phyloP scores from a whole-genome alignment of 2,113 vertebrate genomes.

The Gopherus evgoodei region DNA sequence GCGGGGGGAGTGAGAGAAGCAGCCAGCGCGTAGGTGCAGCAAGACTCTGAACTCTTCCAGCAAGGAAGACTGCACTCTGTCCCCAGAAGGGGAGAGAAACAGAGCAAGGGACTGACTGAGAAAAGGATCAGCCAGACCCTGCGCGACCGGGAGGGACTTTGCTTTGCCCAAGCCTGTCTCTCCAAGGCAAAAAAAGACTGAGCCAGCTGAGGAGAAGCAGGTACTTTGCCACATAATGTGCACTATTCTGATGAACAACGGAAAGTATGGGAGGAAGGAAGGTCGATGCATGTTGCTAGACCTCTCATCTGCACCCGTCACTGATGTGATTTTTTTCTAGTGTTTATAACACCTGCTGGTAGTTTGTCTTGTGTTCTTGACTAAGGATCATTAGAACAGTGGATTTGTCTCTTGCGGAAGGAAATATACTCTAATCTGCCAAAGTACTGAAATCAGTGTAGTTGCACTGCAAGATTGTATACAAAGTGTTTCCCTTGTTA shows the following conservation, averaged over 20 bases:
- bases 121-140: too few species aligned
- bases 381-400: neutral
- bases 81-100: too few species aligned
- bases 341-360: neutral
- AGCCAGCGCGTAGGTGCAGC: too few species aligned
- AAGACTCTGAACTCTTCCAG: too few species aligned
- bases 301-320: neutral
- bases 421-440: neutral
- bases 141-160: too few species aligned
- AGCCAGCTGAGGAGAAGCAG: too few species aligned
- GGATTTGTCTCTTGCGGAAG: neutral
- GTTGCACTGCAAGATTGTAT: neutral
- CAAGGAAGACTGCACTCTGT: too few species aligned
- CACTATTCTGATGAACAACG: neutral
- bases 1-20: too few species aligned
- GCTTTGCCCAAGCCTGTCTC: too few species aligned
- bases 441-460: neutral
- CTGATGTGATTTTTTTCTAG: neutral
- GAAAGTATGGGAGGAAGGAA: neutral
- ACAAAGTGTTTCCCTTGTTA: neutral
- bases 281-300: neutral
- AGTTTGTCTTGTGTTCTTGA: accelerated
- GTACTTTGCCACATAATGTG: too few species aligned
- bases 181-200: too few species aligned
- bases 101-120: too few species aligned